A percentile compares a stretch with the other conserved stretches of the same genome.
phyloP scores from a whole-genome alignment of 2,113 vertebrate genomes.

The Brachypteracias leptosomus region DNA sequence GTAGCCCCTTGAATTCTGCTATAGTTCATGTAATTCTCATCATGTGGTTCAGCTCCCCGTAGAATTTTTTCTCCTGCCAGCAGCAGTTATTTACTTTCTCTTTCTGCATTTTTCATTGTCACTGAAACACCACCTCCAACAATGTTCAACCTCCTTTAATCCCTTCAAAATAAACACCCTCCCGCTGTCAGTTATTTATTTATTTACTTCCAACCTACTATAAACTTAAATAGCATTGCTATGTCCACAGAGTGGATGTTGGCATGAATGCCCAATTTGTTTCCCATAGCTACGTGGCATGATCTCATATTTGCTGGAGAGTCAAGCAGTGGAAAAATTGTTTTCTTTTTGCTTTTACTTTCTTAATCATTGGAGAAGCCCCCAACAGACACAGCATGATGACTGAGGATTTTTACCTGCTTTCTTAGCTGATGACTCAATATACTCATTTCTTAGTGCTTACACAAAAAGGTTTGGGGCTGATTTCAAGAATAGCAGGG shows the following conservation, averaged over 20 bases:
- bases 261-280: background rate
- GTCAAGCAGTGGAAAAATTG: slow-evolving; percentile 38
- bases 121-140: slow-evolving; percentile 33
- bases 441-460: slow-evolving; percentile 1
- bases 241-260: background rate
- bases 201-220: slow-evolving; percentile 18
- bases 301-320: slow-evolving; percentile 1
- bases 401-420: slow-evolving; percentile 44
- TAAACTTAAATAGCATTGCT: background rate
- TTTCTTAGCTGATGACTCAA: slow-evolving; percentile 54
- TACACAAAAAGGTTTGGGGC: slow-evolving; percentile 19
- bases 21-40: slow-evolving; percentile 56
- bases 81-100: slow-evolving; percentile 55
- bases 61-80: slow-evolving; percentile 38
- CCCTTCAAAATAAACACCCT: background rate
- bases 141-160: slow-evolving; percentile 41
- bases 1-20: slow-evolving; percentile 39
- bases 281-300: background rate
- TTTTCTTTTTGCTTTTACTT: slow-evolving; percentile 55
- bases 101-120: slow-evolving; percentile 58
- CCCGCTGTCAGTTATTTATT: background rate
- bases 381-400: slow-evolving; percentile 39
- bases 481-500: slow-evolving; percentile 57
- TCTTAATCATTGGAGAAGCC: slow-evolving; percentile 62
- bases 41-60: background rate